Base-by-base conservation (phyloP, 2,888 invertebrate genomes). In the Pardosa pseudoannulata region DNA sequence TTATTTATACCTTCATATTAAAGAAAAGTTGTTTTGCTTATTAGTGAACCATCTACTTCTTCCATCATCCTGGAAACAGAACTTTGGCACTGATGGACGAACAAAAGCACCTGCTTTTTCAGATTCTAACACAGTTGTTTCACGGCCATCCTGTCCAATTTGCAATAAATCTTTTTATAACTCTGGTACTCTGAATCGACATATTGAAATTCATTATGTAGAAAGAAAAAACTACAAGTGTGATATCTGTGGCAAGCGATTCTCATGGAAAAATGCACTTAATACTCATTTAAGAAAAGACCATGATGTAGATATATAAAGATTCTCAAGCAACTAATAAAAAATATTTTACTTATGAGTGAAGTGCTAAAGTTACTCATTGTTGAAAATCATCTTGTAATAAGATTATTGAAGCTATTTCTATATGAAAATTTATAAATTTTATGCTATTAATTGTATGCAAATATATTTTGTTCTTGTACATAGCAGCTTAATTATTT, bases 141-240 rank as follows among this genome's bases (percentile, higher is more conserved):
- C 78, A 13, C 81, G 87, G 13, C 81, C 81, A 13, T 73, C 50
- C 11, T 88, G 88, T 62, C 83, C 88, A 5, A 32, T 81, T 13
- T 88, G 88, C 73, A 70, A 75, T 23, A 88, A 88, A 76, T 70
- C 46, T 23, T 88, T 83, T 67, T 88, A 83, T 62, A 81, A 88
- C 36, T 79, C 81, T 1, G 83, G 83, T 5, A 88, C 83, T 32
- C 76, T 88, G 1, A 83, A 83, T 36, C 70, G 88, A 39, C 88
- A 88, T 64, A 75, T 88, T 31, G 83, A 88, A 50, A 88, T 88
- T 36, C 88, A 88, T 41, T 79, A 65, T 62, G 16, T 88, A 13
- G 41, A 88, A 31, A 64, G 83, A 29, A 83, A 88, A 32, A 88
- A 71, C n/a, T 88, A 88, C 72, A 74, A 76, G 13, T 88, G 88